Base-by-base conservation (phyloP, 2,888 invertebrate species). In the Andrena minutula region DNA sequence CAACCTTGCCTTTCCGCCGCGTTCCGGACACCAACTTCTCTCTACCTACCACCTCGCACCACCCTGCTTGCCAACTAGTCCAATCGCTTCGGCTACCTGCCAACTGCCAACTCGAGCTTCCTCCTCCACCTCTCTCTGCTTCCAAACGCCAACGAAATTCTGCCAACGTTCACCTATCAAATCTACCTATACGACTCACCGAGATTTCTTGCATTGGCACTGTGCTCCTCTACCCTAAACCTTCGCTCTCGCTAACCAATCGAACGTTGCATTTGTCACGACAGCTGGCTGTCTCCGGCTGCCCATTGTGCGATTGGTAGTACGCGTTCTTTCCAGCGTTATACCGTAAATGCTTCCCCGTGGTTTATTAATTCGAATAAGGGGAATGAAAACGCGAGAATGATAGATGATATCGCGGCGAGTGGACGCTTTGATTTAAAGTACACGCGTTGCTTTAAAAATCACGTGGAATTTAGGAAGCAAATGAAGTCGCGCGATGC, bases 111-210 rank as follows among this genome's bases (percentile, higher is more conserved):
- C 20, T 1, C 30, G 4, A 58, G 23, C 63, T 35, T 61, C 32
- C 49, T 58, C n/a, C 41, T 41, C 41, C 41, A 1, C 41, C 41
- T 56, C 32, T 32, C 30, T 26, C 10, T n/a, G n/a, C n/a, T n/a
- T n/a, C n/a, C n/a, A n/a, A 10, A 5, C 10, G 23, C 6, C 8
- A 60, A 60, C 8, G 5, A 64, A n/a, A n/a, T 70, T 64, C 26
- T 53, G 26, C 61, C 69, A 60, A 77, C 70, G 10, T 78, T 53
- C 30, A 8, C n/a, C 30, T 53, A 51, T 10, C 1, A 64, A 79
- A 77, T 47, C 56, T 70, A 41, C 64, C 69, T 65, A 77, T 49
- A 10, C 10, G 8, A 30, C 7, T 49, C 6, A 2, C 0, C 7
- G 7, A 12, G 4, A 12, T 47, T 12, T 16, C 0, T 41, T 10